These are phyloP conservation scores for Melanophora roralis DNA, from an alignment of 2,888 invertebrate genomes.

Conservation along the genomic window DNA sequence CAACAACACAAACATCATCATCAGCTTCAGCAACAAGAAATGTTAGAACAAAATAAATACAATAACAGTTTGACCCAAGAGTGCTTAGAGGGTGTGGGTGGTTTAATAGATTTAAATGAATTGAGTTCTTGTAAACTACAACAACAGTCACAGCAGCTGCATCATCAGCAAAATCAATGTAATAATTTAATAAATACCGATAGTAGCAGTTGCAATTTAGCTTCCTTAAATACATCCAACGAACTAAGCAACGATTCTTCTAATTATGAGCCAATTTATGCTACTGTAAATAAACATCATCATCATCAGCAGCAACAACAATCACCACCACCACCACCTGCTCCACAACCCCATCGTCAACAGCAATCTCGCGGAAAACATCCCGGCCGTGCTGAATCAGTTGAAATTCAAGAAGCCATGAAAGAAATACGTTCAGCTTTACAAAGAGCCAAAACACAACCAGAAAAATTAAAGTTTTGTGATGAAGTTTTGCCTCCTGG, in stretches of 20 bases:
- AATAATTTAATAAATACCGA: slow-evolving; percentile 65
- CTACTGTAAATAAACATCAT: slow-evolving; percentile 66
- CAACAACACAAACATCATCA: slow-evolving; percentile 46
- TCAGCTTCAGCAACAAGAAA: slow-evolving; percentile 53
- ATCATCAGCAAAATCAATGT: slow-evolving; percentile 57
- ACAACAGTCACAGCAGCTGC: slow-evolving; percentile 51
- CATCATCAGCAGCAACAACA: slow-evolving; percentile 44
- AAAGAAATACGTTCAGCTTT: slow-evolving; percentile 90
- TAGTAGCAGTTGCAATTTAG: slow-evolving; percentile 65
- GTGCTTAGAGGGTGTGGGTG: slow-evolving; percentile 51
- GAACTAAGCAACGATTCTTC: slow-evolving; percentile 64
- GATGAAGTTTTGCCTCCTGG: slow-evolving; percentile 74
- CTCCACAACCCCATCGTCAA: slow-evolving; percentile 69
- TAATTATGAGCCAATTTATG: slow-evolving; percentile 72
- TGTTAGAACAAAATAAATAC: slow-evolving; percentile 66
- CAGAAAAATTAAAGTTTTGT: slow-evolving; percentile 75
- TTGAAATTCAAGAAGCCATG: slow-evolving; percentile 81
- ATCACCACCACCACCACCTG: slow-evolving; percentile 83
- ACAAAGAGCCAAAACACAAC: slow-evolving; percentile 78
- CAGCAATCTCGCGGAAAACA: slow-evolving; percentile 76
- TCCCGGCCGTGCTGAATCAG: slow-evolving; percentile 77
- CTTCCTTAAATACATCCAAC: slow-evolving; percentile 62
- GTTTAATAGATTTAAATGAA: slow-evolving; percentile 49
- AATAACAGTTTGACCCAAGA: slow-evolving; percentile 63
- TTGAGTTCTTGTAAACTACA: slow-evolving; percentile 41